Evolutionary conservation across 2,888 invertebrate genomes (phyloP).

Genomic region (Drosophila nr. fundita): DNA sequence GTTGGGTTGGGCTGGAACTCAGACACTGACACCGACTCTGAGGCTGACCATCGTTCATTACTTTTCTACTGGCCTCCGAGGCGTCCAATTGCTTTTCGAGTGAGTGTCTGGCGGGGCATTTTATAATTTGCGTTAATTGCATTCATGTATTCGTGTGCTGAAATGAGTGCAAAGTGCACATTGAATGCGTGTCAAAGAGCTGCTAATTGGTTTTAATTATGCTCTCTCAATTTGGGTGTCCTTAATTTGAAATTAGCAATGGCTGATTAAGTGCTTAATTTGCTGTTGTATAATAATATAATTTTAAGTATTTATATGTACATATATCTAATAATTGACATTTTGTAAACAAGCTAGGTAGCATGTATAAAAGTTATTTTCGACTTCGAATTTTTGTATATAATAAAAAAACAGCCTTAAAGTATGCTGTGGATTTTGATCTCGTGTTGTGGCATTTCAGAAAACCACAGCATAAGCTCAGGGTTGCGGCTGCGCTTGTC

Average conservation of each 20-base stretch:
- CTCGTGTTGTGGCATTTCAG: rapidly evolving
- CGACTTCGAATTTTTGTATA: slow-evolving; percentile 17
- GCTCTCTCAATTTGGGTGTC: slow-evolving; percentile 25
- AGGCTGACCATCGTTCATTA: slow-evolving; percentile 37
- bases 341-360: neutral
- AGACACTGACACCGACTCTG: neutral
- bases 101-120: slow-evolving; percentile 42
- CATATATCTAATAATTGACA: neutral
- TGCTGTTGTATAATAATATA: neutral
- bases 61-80: slow-evolving; percentile 9
- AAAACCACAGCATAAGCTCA: slow-evolving; percentile 35
- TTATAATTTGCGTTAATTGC: slow-evolving; percentile 59
- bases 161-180: slow-evolving; percentile 68
- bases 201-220: slow-evolving; percentile 73
- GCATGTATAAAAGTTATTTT: slow-evolving; percentile 8
- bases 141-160: slow-evolving; percentile 41
- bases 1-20: neutral
- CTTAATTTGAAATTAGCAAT: slow-evolving; percentile 23
- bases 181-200: slow-evolving; percentile 45
- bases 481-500: slow-evolving; percentile 51
- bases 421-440: slow-evolving; percentile 28
- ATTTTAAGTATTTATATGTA: too few species aligned
- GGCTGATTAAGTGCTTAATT: slow-evolving; percentile 18
- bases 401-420: slow-evolving; percentile 6
- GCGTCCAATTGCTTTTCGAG: slow-evolving; percentile 28